A percentile compares a stretch with the other conserved stretches of the same genome.
These are phyloP conservation scores for Aurelia sp. DNA, from an alignment of 30 jellyfish, hydroid and myxozoan species.

Conservation along the genomic window DNA sequence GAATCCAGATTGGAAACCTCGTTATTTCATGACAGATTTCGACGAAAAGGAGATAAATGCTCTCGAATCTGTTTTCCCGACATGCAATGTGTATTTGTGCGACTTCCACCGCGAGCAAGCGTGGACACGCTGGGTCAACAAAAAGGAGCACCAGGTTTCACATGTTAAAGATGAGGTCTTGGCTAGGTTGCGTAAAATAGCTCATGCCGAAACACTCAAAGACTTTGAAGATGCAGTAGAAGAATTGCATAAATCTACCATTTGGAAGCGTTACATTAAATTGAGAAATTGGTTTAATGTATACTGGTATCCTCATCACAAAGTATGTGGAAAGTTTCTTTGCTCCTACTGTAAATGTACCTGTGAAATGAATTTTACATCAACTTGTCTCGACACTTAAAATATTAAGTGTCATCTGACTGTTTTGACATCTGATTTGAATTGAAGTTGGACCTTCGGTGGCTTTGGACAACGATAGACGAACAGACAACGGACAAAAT, in stretches of 20 bases:
- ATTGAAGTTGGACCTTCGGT: too few species aligned
- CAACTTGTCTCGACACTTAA: too few species aligned
- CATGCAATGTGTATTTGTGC: neutral
- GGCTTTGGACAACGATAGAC: too few species aligned
- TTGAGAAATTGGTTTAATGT: neutral
- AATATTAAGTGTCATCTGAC: too few species aligned
- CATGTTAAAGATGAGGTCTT: constrained; percentile 38
- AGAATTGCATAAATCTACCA: constrained; percentile 2
- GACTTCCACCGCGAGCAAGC: too few species aligned
- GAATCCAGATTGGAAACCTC: too few species aligned
- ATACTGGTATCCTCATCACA: constrained; percentile 49
- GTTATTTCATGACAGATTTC: too few species aligned
- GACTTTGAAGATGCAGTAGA: constrained; percentile 30
- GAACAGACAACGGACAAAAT: too few species aligned
- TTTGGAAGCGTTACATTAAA: neutral
- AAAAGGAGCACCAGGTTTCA: constrained; percentile 1
- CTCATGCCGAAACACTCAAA: constrained; percentile 13
- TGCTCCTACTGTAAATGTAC: too few species aligned
- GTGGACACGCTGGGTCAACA: neutral
- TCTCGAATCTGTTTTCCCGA: neutral
- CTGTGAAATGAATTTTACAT: too few species aligned
- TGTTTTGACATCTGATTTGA: too few species aligned
- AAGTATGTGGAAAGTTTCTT: neutral
- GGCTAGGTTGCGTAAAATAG: constrained; percentile 2
- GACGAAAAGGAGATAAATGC: too few species aligned